phyloP scores from a whole-genome alignment of 30 jellyfish, hydroid and myxozoan genomes.

The Aurelia aurita complex sp. Pacific region DNA sequence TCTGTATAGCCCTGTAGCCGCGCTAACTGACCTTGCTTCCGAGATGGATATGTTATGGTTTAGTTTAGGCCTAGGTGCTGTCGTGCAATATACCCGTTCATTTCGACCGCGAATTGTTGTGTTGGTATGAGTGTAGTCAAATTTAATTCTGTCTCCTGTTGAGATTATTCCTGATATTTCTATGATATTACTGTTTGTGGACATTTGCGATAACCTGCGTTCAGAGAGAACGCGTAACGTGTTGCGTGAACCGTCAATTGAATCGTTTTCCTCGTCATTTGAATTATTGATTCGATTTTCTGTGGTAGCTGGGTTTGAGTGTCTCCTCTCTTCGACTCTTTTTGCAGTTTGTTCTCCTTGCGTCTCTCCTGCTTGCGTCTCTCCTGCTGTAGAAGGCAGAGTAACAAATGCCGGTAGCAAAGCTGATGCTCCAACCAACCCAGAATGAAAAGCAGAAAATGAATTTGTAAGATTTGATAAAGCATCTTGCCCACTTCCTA shows the following conservation, averaged over 20 bases:
- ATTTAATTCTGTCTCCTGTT: constrained; percentile 81
- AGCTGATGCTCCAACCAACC: constrained; percentile 47
- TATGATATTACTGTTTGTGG: constrained; percentile 42
- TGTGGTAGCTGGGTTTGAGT: not conserved
- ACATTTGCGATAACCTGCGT: constrained; percentile 25
- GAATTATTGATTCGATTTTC: not conserved
- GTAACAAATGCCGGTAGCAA: constrained; percentile 47
- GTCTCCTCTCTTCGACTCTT: not conserved
- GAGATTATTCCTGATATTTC: constrained; percentile 70
- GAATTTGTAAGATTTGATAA: constrained; percentile 26
- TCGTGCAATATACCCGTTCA: constrained; percentile 75
- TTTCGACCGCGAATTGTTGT: constrained; percentile 67
- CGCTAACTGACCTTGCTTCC: constrained; percentile 73
- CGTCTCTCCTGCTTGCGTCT: not conserved
- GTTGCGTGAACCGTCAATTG: constrained; percentile 3
- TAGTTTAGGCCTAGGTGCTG: constrained; percentile 89
- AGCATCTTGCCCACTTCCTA: constrained; percentile 36
- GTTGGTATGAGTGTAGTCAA: constrained; percentile 67
- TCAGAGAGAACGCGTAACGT: not conserved
- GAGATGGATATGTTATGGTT: constrained; percentile 71
- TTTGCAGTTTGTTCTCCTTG: not conserved
- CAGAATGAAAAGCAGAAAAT: constrained; percentile 45
- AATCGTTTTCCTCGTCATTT: not conserved
- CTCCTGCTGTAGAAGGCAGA: not conserved
- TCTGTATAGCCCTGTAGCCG: constrained; percentile 95